Percentiles rank a stretch among this genome's conserved stretches.
Evolutionary conservation across 2,797 vertebrate species (phyloP).

Genomic region (Scleropages formosus): DNA sequence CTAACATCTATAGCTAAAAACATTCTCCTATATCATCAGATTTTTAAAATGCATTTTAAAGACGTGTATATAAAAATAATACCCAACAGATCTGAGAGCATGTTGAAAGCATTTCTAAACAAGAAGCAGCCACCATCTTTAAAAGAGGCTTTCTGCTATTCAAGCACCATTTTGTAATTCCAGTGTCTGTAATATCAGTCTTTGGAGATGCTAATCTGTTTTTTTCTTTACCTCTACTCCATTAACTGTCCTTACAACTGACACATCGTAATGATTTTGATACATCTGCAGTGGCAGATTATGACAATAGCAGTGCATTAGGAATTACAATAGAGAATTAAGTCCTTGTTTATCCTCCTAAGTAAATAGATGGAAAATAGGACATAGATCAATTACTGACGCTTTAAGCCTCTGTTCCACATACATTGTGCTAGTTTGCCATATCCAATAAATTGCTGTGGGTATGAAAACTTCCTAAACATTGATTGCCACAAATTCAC

Average conservation of each 20-base stretch:
- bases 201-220: neutral
- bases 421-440: neutral
- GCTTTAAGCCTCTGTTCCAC: neutral
- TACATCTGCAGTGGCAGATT: neutral
- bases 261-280: neutral
- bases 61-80: neutral
- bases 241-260: neutral
- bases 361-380: constrained; percentile 10
- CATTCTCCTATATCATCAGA: neutral
- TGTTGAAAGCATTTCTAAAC: neutral
- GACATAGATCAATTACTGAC: constrained; percentile 3
- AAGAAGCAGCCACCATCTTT: neutral
- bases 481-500: neutral
- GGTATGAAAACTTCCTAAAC: neutral
- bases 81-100: neutral
- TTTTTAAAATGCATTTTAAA: neutral
- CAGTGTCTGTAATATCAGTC: neutral
- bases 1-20: too few species aligned
- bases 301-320: neutral
- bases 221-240: neutral
- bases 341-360: constrained; percentile 18
- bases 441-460: neutral
- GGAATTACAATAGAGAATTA: neutral
- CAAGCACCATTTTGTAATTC: neutral
- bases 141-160: neutral